Evolutionary conservation across 2,113 vertebrate genomes (phyloP), one percentile per base, ranked within the genome.

Genomic region (Hyla sarda): DNA sequence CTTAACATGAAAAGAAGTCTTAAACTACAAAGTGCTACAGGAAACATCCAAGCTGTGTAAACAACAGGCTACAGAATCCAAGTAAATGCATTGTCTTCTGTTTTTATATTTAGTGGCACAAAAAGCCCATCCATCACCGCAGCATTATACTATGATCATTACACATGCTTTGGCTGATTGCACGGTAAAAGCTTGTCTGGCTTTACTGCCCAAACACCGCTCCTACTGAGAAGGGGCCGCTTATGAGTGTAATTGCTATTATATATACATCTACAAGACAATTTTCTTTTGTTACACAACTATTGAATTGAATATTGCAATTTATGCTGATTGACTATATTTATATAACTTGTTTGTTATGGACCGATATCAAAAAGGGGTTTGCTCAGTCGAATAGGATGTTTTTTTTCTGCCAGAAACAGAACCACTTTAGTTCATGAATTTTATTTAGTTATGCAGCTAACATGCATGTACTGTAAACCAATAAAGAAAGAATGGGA

Each of bases 41-140:
- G 75, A 77, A 77, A 34, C 28, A 21, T 77, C 21, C 75, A 77
- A 77, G 75, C 75, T 34, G 75, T 54, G 30, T 77, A 77, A 77
- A 77, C 54, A 77, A 25, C 25, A 2, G 48, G 52, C 6, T 19
- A 54, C 23, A 34, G 16, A 77, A 54, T 16, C 47, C 50, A 34
- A 54, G 50, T 12, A 7, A 32, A 4, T 34, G 16, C 50, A 77
- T 77, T 77, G 75, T 77, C 32, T 77, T 54, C 32, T 32, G 28
- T 50, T 17, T 14, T 52, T 77, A 52, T 54, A 77, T 77, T 54
- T 77, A 34, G 28, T 54, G 50, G 30, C 48, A 21, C 28, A 77
- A 77, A n/a, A 77, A 34, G 48, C n/a, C 17, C 25, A 2, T 77
- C 75, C 19, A 2, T 77, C 75, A 77, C 32, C 48, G 21, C 47